Base-by-base conservation (phyloP, 1,140 invertebrate genomes). In the Campoletis sonorensis region DNA sequence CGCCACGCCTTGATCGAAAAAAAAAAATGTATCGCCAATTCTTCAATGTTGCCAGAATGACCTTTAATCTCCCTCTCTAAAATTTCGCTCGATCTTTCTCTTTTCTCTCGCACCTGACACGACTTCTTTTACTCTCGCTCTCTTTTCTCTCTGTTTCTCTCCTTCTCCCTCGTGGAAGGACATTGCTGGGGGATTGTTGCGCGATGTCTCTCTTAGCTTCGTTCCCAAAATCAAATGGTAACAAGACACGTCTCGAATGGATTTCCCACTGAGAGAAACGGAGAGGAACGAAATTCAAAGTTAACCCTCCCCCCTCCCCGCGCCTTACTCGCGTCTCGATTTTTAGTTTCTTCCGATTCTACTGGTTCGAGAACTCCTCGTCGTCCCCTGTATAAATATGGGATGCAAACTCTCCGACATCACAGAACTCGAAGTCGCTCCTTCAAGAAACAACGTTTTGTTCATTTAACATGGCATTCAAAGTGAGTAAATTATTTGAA, bases 391-490 rank as follows among this genome's bases (percentile, higher is more conserved):
- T 75, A 88, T 88, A 88, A 86, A 88, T 88, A 88, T 81, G 67
- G 84, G 81, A 18, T 58, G 82, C 40, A 58, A 61, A 40, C 51
- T 58, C 58, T 16, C 37, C 77, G 58, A 71, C 81, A 67, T 23
- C 61, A 76, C 86, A 88, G 83, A 87, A 77, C 68, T 71, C 70
- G 21, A 70, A 84, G 72, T 71, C 82, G 78, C 84, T 83, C 75
- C 75, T 76, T 68, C 79, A 71, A 79, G 75, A 81, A 82, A 77
- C 23, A 21, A 77, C 76, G 54, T 71, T 71, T 26, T 84, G 30
- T 72, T 58, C 21, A n/a, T 18, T 26, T 79, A 85, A 84, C 88
- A 88, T 88, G 87, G 86, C 82, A 81, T 88, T 88, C 81, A 87
- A 87, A 86, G 86, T 88, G 83, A 88, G 86, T 78, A 83, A 13